Evolutionary conservation across 2,888 invertebrate species (phyloP), one percentile per base, ranked within the genome.

Genomic region (Heliconius aoede): DNA sequence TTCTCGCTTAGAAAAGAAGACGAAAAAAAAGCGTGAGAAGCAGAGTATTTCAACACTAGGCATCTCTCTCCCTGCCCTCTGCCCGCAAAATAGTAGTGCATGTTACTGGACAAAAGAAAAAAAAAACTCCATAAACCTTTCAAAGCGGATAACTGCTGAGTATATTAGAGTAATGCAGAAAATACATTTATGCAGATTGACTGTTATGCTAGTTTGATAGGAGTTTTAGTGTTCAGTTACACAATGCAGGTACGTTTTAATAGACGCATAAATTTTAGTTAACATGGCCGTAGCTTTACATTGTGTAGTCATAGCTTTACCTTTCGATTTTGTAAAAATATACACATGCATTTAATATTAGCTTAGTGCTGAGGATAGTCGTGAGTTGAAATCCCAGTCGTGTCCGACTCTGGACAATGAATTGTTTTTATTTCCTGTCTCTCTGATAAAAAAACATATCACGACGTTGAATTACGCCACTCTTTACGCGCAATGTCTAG

Each of bases 221-320:
- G 21, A 13, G 62, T 62, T 64, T 64, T 64, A 64, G 64, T 64
- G 24, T 1, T 13, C 24, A 64, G 36, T 1, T 32, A 36, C 24
- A 62, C 30, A 62, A 62, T 62, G 24, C 32, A 64, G n/a, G 64
- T 64, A 32, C 62, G 36, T 64, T 64, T 64, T 64, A 36, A 64
- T 32, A 36, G 64, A n/a, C 32, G 11, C 36, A 64, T 64, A 64
- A 32, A 64, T 32, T 32, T 36, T n/a, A 24, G n/a, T 64, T n/a
- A 64, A 64, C 32, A 64, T 64, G 64, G 32, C 32, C 32, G 36
- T 64, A n/a, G 32, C 13, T 32, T 64, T 32, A 32, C 24, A 64
- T 64, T 60, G 7, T 26, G 15, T 26, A 15, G 5, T 5, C 26
- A 5, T 26, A 28, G 13, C 60, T 26, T 26, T 60, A 26, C 24